Evolutionary conservation across 2,888 invertebrate genomes (phyloP), one percentile per base, ranked within the genome.

Genomic region (Mythimna impura): DNA sequence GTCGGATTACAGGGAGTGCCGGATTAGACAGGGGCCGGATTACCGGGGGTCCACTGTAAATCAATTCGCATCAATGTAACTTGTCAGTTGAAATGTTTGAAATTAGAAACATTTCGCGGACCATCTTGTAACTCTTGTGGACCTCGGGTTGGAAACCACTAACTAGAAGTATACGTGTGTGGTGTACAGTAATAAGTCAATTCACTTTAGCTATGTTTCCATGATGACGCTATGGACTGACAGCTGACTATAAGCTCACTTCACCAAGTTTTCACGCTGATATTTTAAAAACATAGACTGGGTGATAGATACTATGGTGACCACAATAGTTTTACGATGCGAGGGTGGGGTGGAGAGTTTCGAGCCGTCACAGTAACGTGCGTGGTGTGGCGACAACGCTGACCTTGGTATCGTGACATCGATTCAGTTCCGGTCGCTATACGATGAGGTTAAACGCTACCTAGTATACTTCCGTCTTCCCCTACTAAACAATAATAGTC

Each of bases 401-500:
- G 78, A 71, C 81, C 83, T 83, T 83, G 81, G 62, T n/a, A n/a
- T 61, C 52, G 55, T 83, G 76, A 81, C 81, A 83, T 83, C 76
- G 81, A 83, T 81, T 83, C 40, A 14, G 66, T 36, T 58, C 50
- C 54, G 73, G 43, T 69, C 66, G 52, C 50, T n/a, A 50, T 54
- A 54, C 60, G 68, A 43, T 73, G 55, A 76, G 78, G 78, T 73
- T 76, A 65, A 63, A 58, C 22, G 52, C 68, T 58, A 40, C 22
- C 58, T 54, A 52, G 63, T 34, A 57, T 54, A 61, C 60, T 83
- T 78, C 74, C 78, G 73, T 57, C 65, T 68, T 61, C 40, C 36
- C n/a, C 62, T 54, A 36, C 57, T 61, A 47, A 57, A 71, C 47
- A 20, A 54, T 54, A 61, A 52, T 66, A 30, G 2, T 7, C 34